Evolutionary conservation across 1,140 invertebrate species (phyloP).

Genomic region (Drosophila truncata): DNA sequence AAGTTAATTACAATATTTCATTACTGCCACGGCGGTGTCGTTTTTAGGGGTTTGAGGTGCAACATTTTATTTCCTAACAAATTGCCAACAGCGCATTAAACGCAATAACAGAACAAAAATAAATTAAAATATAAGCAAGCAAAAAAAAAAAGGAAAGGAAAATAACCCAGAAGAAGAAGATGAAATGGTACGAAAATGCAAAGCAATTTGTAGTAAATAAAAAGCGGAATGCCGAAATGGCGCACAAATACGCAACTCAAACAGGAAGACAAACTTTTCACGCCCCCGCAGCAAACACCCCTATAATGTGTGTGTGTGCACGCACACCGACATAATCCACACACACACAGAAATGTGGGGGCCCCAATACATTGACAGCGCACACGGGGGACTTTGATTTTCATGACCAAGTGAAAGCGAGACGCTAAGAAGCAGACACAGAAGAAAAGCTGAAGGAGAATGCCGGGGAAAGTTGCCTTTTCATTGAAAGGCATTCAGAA

Average conservation of each 20-base stretch:
- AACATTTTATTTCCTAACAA: constrained; percentile 55
- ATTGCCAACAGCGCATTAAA: constrained; percentile 53
- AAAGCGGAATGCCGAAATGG: constrained; percentile 41
- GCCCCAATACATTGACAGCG: constrained; percentile 27
- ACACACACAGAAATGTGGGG: constrained; percentile 10
- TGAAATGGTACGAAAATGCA: constrained; percentile 48
- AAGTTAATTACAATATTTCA: constrained; percentile 80
- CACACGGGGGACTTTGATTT: constrained; percentile 47
- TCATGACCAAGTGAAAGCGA: constrained; percentile 49
- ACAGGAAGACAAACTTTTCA: constrained; percentile 55
- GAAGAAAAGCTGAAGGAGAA: constrained; percentile 8
- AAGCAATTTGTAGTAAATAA: constrained; percentile 68
- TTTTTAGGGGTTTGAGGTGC: neutral
- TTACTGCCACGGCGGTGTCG: constrained; percentile 11
- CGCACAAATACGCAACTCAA: constrained; percentile 53
- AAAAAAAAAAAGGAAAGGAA: neutral
- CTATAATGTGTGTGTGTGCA: constrained; percentile 8
- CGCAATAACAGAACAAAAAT: constrained; percentile 40
- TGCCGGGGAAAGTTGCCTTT: constrained; percentile 20
- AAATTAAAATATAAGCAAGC: constrained; percentile 24
- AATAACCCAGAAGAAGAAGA: neutral
- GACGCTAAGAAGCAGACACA: constrained; percentile 18
- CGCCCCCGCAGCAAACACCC: constrained; percentile 19
- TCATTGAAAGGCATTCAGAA: constrained; percentile 7
- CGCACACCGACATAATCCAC: constrained; percentile 4